Base-by-base conservation (phyloP, 2,888 invertebrate genomes). In the Ormyrus nitidulus region DNA sequence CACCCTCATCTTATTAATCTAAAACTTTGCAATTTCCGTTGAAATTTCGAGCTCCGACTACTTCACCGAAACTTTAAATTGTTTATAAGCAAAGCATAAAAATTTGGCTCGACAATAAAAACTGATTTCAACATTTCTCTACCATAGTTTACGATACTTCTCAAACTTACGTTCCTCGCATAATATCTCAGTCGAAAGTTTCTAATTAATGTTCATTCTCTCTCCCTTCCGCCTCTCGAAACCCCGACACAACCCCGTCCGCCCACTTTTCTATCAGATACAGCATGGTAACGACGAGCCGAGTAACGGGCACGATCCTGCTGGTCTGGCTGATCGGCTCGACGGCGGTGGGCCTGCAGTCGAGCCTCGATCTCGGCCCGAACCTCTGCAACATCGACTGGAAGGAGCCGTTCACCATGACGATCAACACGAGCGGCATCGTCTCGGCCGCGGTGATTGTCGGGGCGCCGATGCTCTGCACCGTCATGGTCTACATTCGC, bases 341-440 rank as follows among this genome's bases (percentile, higher is more conserved):
- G 0, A 84, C 91, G 2, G 91, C 93, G 6, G 93, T 94, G 0
- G 92, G 92, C 0, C 86, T 93, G 0, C 95, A 96, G 83, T 94
- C 94, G 68, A 92, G 92, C 59, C 87, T 92, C 48, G 92, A 92
- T 10, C 88, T 93, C 0, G 94, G 94, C 46, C 95, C 94, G 77
- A 94, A 95, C 85, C 95, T 95, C 85, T 95, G 95, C 87, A 91
- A 92, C 8, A 77, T 80, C 51, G 46, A 82, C 53, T 88, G 89
- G 53, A 92, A 93, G 83, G 87, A 86, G 65, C 93, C 94, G 0
- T 91, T 94, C 82, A 91, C 92, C 19, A 90, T 92, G 74, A 94
- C 93, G 83, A 93, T 94, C 82, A 83, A 74, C 59, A 80, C 80
- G 10, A 77, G 65, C 9, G 80, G 80, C 11, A 88, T 92, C 0